Evolutionary conservation across 2,113 vertebrate genomes (phyloP), one percentile per base, ranked within the genome.

Genomic region (Dendrocopos noguchii): DNA sequence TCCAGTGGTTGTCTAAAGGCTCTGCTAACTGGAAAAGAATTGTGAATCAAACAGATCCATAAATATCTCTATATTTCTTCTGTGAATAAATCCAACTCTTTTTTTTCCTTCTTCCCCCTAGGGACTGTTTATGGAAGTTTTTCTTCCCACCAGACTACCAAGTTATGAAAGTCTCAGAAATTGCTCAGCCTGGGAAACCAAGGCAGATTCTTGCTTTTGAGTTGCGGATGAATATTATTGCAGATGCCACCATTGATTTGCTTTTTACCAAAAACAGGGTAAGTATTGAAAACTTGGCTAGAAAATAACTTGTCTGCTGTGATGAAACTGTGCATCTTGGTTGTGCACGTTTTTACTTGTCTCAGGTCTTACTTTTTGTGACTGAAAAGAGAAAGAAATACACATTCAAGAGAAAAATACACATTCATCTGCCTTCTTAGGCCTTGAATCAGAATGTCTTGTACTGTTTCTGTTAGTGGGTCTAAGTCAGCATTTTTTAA

Each of bases 201-300:
- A 96, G 99, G 67, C 99, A 99, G 96, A 99, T 99, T 80, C 99
- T 99, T 89, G 99, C 99, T 82, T 99, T 99, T 89, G 99, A 99
- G 88, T 98, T 99, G 36, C 97, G 99, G 71, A 99, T 99, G 99
- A 99, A 99, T 98, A 99, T 99, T 95, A 99, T 99, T 92, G 99
- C 99, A 93, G 99, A 99, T 92, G 99, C 99, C 87, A 99, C 99
- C 77, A 99, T 99, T 89, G 99, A 99, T 95, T 97, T 99, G 88
- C 99, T 99, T 33, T 99, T 99, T 91, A 99, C 99, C 93, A 99
- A 99, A 97, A 99, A 99, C 60, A 98, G 99, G 98, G 99, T 99
- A 98, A 97, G 74, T 93, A 84, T 68, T 67, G 16, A 90, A 84
- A 81, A 75, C 7, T 63, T 80, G 14, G 1, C 15, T 81, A 76